Evolutionary conservation across 2,113 vertebrate species (phyloP).

Genomic region (Aldabrachelys gigantea): DNA sequence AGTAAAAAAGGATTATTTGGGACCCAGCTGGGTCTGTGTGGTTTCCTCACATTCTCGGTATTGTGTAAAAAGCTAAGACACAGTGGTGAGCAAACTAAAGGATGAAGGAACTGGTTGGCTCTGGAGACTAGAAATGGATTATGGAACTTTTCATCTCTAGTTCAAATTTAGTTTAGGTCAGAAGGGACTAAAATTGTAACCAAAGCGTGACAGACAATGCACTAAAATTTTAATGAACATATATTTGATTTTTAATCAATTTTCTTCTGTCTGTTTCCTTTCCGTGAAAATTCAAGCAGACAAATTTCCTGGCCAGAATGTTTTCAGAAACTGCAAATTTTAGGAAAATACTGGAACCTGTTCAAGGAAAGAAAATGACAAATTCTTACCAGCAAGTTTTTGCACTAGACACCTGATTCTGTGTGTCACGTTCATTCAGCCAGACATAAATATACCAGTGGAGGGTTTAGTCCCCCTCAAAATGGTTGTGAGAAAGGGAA

Average conservation of each 20-base stretch:
- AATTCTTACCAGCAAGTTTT: conserved; percentile 56
- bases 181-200: background rate
- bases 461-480: background rate
- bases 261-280: background rate
- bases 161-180: background rate
- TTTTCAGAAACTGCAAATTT: conserved; percentile 21
- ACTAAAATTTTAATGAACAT: background rate
- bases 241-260: background rate
- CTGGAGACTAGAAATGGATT: background rate
- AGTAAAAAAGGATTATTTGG: background rate
- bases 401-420: background rate
- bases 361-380: conserved; percentile 34
- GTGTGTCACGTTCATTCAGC: background rate
- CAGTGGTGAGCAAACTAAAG: background rate
- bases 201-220: background rate
- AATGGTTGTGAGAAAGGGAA: background rate
- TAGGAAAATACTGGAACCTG: background rate
- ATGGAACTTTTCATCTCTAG: background rate
- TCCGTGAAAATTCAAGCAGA: background rate
- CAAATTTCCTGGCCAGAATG: background rate
- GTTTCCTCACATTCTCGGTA: background rate
- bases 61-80: background rate
- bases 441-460: background rate
- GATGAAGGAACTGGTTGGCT: background rate
- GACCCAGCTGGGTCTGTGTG: background rate